Evolutionary conservation across 2,888 invertebrate genomes (phyloP).

Genomic region (Neocrepidodera transversa): DNA sequence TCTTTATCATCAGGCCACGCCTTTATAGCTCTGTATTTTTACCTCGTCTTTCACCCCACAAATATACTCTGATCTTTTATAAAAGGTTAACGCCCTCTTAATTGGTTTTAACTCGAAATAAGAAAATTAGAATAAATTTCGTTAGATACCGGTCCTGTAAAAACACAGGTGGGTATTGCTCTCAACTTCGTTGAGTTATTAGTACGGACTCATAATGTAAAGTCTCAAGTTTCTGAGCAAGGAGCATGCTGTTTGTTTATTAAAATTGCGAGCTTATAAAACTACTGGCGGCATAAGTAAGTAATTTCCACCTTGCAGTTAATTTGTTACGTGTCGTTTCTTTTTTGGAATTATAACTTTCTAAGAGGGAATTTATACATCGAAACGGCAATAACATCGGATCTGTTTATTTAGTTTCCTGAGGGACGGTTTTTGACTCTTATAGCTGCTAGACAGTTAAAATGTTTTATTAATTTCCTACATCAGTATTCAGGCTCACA

Average conservation of each 20-base stretch:
- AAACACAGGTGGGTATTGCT: constrained; percentile 23
- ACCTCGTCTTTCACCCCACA: too few species aligned
- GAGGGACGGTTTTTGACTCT: too few species aligned
- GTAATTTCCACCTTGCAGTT: constrained; percentile 28
- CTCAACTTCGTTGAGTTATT: constrained; percentile 22
- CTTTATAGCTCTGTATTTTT: too few species aligned
- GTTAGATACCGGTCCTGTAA: constrained; percentile 13
- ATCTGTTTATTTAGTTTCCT: neutral
- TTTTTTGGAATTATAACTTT: constrained; percentile 12
- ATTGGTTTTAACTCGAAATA: too few species aligned
- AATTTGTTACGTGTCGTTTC: constrained; percentile 21
- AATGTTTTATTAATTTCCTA: too few species aligned
- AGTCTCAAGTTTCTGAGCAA: constrained; percentile 28
- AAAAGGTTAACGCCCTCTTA: too few species aligned
- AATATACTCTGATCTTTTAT: too few species aligned
- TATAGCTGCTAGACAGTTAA: too few species aligned
- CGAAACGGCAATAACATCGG: neutral
- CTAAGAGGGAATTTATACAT: neutral
- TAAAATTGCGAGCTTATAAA: constrained; percentile 28
- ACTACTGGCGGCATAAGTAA: constrained; percentile 22
- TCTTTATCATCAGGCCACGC: too few species aligned
- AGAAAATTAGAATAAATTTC: too few species aligned
- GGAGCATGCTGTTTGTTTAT: constrained; percentile 27
- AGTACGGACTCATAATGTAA: constrained; percentile 19
- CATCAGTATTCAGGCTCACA: too few species aligned